These are phyloP conservation scores for Hesperophylax magnus DNA, from an alignment of 1,140 invertebrate genomes.

Conservation along the genomic window DNA sequence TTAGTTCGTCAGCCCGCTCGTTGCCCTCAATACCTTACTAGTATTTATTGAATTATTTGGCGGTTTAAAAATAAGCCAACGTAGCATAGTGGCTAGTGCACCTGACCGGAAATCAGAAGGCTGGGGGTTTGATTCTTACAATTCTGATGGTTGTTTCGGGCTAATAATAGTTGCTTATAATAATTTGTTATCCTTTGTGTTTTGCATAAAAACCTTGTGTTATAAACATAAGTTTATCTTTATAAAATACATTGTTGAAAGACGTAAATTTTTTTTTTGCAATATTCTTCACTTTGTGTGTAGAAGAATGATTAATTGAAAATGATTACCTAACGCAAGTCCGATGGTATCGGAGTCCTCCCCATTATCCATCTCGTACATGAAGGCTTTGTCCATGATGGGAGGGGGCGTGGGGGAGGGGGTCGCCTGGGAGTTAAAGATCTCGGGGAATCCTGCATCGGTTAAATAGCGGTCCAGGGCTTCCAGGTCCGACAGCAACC, in stretches of 20 bases:
- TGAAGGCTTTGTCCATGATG: slow-evolving; percentile 64
- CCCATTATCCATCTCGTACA: slow-evolving; percentile 50
- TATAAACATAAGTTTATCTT: too few relatives aligned
- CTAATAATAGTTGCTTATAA: too few relatives aligned
- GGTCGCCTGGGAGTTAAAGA: slow-evolving; percentile 73
- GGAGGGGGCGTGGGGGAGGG: slow-evolving; percentile 73
- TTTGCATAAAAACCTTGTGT: too few relatives aligned
- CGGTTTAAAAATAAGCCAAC: too few relatives aligned
- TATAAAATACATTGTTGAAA: neutral
- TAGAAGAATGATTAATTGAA: neutral
- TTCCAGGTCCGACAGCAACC: slow-evolving; percentile 85
- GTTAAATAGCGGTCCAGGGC: slow-evolving; percentile 89
- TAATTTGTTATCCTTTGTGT: too few relatives aligned
- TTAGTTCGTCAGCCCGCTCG: too few relatives aligned
- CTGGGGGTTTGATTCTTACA: too few relatives aligned
- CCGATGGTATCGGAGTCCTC: slow-evolving; percentile 52
- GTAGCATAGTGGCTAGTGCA: too few relatives aligned
- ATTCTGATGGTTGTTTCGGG: too few relatives aligned
- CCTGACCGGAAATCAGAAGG: too few relatives aligned
- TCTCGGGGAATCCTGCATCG: slow-evolving; percentile 82
- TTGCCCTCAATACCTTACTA: too few relatives aligned
- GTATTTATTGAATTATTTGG: too few relatives aligned
- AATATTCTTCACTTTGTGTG: neutral
- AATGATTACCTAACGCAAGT: slow-evolving; percentile 41
- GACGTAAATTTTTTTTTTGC: neutral